These are phyloP conservation scores for Patiria pectinifera DNA, from an alignment of 53 echinoderm and acorn worm species.

Conservation along the genomic window DNA sequence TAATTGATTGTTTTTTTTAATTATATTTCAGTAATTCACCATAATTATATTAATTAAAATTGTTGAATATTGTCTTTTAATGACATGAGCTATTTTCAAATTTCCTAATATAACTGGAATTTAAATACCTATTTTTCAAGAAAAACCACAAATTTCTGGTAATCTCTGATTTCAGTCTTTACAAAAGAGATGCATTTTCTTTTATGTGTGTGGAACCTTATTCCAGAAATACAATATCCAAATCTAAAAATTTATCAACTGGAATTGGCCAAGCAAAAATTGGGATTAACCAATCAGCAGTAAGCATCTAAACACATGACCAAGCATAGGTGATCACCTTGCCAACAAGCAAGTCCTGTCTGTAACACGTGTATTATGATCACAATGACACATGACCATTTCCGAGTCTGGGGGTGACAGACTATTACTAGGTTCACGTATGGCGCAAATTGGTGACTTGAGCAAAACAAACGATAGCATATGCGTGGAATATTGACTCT, in stretches of 20 bases:
- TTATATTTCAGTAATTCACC: constrained; percentile 50
- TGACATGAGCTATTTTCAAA: background rate
- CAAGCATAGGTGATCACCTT: background rate
- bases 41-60: constrained; percentile 26
- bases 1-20: constrained; percentile 26
- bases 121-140: background rate
- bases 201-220: background rate
- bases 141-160: background rate
- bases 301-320: background rate
- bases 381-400: background rate
- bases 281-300: background rate
- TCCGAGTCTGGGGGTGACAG: background rate
- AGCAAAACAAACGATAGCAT: background rate
- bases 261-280: background rate
- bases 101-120: background rate
- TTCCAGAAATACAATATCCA: background rate
- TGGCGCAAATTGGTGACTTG: too few species aligned
- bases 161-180: constrained; percentile 4
- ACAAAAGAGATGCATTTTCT: background rate
- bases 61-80: background rate
- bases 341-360: background rate
- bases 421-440: too few species aligned
- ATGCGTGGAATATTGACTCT: background rate
- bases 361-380: background rate
- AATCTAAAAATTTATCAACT: background rate